Percentiles rank a stretch among this genome's conserved stretches.
Conservation (phyloP, 2,888 invertebrate genomes). For the Volucella inflata region DNA sequence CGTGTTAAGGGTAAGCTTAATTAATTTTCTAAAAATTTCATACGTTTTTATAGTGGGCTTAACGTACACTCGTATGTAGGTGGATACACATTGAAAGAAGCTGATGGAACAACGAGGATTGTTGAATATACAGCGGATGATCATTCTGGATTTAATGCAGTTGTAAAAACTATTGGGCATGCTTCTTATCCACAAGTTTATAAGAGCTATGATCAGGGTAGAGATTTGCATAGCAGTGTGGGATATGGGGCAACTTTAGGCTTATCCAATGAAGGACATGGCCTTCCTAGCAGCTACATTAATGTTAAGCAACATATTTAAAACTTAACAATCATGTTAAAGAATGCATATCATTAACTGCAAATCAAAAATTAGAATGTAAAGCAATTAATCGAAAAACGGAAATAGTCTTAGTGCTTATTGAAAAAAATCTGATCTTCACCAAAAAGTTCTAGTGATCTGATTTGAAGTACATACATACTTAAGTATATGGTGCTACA, state of each 20-base stretch:
- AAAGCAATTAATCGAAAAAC: too few species aligned
- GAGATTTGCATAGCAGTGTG: conserved; percentile 74
- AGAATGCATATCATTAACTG: not conserved
- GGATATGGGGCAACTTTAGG: conserved; percentile 73
- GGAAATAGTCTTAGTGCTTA: too few species aligned
- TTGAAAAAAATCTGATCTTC: too few species aligned
- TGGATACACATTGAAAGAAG: conserved; percentile 84
- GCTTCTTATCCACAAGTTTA: conserved; percentile 81
- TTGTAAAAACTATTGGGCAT: conserved; percentile 84
- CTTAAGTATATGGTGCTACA: too few species aligned
- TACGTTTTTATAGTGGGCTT: not conserved
- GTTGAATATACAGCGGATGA: conserved; percentile 84
- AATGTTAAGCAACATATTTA: conserved; percentile 79
- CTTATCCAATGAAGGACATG: conserved; percentile 74
- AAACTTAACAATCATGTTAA: not conserved
- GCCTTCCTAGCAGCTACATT: conserved; percentile 80
- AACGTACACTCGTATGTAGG: conserved; percentile 73
- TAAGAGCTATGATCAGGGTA: conserved; percentile 54
- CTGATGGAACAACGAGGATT: conserved; percentile 84
- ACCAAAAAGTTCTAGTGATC: too few species aligned
- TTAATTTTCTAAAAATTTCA: not conserved
- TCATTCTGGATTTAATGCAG: conserved; percentile 84
- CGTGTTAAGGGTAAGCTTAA: conserved; percentile 83
- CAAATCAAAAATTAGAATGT: too few species aligned
- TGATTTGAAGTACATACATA: too few species aligned